phyloP scores from a whole-genome alignment of 1,140 invertebrate genomes.

The Drosophila pectinifera region DNA sequence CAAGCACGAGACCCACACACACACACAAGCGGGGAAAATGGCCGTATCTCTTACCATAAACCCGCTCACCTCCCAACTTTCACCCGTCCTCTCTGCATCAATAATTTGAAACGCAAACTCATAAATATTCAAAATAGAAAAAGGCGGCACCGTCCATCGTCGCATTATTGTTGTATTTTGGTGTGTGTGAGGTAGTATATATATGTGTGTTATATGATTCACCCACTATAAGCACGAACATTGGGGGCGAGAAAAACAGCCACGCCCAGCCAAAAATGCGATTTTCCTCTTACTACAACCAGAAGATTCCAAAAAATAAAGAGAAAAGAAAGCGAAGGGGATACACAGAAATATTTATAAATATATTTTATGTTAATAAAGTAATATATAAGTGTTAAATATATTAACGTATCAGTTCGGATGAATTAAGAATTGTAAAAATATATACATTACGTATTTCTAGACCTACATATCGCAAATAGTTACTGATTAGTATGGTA shows the following conservation, averaged over 20 bases:
- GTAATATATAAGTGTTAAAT: too few species aligned
- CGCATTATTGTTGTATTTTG: slow-evolving; percentile 32
- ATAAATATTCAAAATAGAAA: slow-evolving; percentile 80
- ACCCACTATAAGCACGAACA: slow-evolving; percentile 47
- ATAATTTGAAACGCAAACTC: slow-evolving; percentile 83
- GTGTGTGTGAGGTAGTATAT: slow-evolving; percentile 12
- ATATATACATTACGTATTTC: too few species aligned
- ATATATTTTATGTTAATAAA: neutral
- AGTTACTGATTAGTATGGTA: too few species aligned
- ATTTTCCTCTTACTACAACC: slow-evolving; percentile 79
- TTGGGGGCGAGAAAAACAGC: slow-evolving; percentile 9
- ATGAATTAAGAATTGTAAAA: too few species aligned
- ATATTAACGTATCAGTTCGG: too few species aligned
- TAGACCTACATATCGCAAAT: too few species aligned
- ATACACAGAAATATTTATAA: neutral
- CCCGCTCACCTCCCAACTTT: slow-evolving; percentile 5
- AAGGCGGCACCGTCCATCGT: slow-evolving; percentile 39
- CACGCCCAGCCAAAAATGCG: slow-evolving; percentile 77
- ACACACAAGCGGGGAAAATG: slow-evolving; percentile 9
- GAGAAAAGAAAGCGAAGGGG: neutral
- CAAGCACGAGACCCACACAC: neutral
- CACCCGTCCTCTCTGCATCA: slow-evolving; percentile 59
- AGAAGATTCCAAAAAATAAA: slow-evolving; percentile 30
- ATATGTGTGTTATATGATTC: slow-evolving; percentile 62
- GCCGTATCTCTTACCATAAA: slow-evolving; percentile 34